A percentile compares a stretch with the other conserved stretches of the same genome.
Conservation (phyloP, 1,140 invertebrate genomes). For the Antheraea pernyi region DNA sequence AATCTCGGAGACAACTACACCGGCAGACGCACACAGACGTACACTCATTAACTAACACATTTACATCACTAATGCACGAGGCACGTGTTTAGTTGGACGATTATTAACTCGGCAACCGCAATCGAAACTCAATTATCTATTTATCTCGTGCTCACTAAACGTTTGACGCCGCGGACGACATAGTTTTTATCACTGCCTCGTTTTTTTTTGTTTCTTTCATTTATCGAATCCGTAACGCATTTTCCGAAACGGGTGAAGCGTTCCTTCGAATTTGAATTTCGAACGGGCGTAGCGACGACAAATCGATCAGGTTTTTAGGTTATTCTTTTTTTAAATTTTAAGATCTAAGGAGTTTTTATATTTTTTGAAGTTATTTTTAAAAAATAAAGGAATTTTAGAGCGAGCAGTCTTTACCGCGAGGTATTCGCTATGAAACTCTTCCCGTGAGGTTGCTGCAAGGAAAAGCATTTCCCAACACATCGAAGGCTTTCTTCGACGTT, state of each 20-base stretch:
- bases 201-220: conserved; percentile 34
- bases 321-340: conserved; percentile 25
- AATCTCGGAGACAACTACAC: conserved; percentile 32
- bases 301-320: conserved; percentile 50
- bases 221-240: conserved; percentile 42
- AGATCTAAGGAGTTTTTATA: conserved; percentile 4
- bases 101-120: conserved; percentile 35
- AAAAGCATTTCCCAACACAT: conserved; percentile 79
- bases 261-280: conserved; percentile 42
- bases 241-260: conserved; percentile 67
- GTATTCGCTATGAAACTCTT: conserved; percentile 79
- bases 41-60: conserved; percentile 74
- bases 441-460: conserved; percentile 77
- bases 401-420: conserved; percentile 79
- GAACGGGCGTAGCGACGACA: conserved; percentile 37
- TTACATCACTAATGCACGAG: conserved; percentile 62
- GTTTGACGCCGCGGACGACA: conserved; percentile 39
- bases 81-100: conserved; percentile 46
- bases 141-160: conserved; percentile 20
- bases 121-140: conserved; percentile 60
- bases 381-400: conserved; percentile 47
- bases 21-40: conserved; percentile 53
- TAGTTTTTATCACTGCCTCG: too few relatives aligned
- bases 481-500: conserved; percentile 66
- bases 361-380: conserved; percentile 37